A percentile compares a stretch with the other conserved stretches of the same genome.
These are phyloP conservation scores for Cydia fagiglandana DNA, from an alignment of 1,140 invertebrate species.

Conservation along the genomic window DNA sequence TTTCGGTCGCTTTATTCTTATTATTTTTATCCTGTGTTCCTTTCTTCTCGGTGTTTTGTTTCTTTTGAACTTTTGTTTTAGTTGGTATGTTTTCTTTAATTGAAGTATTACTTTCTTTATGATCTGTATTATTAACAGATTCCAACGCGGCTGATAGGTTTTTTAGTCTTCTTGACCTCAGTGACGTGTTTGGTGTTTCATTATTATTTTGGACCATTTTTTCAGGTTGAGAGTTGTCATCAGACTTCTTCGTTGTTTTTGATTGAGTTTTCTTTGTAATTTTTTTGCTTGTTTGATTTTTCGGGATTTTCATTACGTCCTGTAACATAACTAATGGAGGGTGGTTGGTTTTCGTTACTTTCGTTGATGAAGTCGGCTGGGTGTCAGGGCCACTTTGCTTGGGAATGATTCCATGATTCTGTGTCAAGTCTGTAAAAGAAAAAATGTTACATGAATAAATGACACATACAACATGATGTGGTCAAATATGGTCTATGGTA, in stretches of 20 bases:
- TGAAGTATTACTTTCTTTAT: neutral
- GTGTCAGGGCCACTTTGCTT: neutral
- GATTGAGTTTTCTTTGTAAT: neutral
- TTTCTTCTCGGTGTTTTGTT: neutral
- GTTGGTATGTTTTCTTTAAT: neutral
- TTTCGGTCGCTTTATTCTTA: neutral
- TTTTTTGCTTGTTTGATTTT: constrained; percentile 6
- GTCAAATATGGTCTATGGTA: too few species aligned
- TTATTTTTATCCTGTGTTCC: neutral
- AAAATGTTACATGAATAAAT: neutral
- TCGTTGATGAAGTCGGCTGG: neutral
- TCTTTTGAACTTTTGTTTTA: neutral
- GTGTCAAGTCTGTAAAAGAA: neutral
- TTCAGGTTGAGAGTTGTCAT: constrained; percentile 2
- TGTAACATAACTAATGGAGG: neutral
- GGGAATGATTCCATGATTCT: neutral
- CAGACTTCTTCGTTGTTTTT: neutral
- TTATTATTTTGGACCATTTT: neutral
- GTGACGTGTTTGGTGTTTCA: neutral
- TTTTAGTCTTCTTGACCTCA: neutral
- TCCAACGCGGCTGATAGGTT: neutral
- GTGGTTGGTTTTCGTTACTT: neutral
- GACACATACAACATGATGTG: neutral
- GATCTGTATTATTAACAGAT: neutral
- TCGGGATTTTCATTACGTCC: neutral